Evolutionary conservation across 2,888 invertebrate species (phyloP), one percentile per base, ranked within the genome.

Genomic region (Salticus scenicus): DNA sequence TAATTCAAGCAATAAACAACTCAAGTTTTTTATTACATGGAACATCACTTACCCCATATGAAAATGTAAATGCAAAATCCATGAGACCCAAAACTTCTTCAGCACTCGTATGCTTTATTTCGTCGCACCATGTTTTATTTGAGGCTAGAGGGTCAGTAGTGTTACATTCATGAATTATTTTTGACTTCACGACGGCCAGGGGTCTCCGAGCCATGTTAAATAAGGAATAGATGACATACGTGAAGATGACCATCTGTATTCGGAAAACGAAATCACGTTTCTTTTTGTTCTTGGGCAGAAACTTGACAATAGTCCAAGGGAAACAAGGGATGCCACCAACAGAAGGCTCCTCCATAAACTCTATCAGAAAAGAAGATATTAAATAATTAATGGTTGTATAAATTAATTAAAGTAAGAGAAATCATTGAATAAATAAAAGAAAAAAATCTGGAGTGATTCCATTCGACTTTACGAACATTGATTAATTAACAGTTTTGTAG

Each of bases 11-110:
- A n/a, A n/a, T n/a, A n/a, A n/a, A n/a, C n/a, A n/a, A n/a, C n/a
- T n/a, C n/a, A n/a, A n/a, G n/a, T n/a, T n/a, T n/a, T n/a, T n/a
- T n/a, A n/a, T n/a, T n/a, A n/a, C n/a, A n/a, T n/a, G n/a, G n/a
- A n/a, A n/a, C n/a, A n/a, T n/a, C n/a, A 66, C 66, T 66, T 17
- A 66, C 66, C 31, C 30, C 67, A 7, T 67, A 67, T 5, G 10
- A 31, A 1, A 14, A 5, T 14, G 33, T 31, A n/a, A n/a, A 67
- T 17, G 33, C 20, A 0, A 37, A 31, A 20, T 67, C 67, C 67
- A 67, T 20, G 1, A 33, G 12, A 20, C 67, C 67, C 67, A 67
- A 33, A 10, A n/a, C 20, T n/a, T 24, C 24, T 20, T 67, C 67
- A 1, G 37, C 20, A 8, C n/a, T 31, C 1, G 4, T 24, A n/a